These are phyloP conservation scores for Caenorhabditis briggsae DNA, from an alignment of 1,140 invertebrate species.

Conservation along the genomic window DNA sequence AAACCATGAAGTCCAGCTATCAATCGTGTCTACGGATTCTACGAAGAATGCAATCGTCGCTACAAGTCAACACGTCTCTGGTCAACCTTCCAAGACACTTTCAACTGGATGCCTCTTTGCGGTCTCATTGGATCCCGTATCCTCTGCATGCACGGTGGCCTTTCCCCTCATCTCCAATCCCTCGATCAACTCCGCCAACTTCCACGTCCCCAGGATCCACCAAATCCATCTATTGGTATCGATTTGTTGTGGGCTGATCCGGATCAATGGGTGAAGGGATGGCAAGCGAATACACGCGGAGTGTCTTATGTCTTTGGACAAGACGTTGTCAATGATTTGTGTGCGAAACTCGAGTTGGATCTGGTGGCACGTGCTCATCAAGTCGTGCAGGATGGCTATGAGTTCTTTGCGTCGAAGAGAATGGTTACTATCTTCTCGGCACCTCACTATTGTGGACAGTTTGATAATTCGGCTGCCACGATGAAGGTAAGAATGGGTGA, in stretches of 20 bases:
- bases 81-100: conserved; percentile 80
- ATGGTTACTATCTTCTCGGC: conserved; percentile 78
- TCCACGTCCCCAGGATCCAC: conserved; percentile 67
- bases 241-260: conserved; percentile 98
- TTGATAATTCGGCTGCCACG: conserved; percentile 64
- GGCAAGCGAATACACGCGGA: conserved; percentile 81
- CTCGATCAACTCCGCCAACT: conserved; percentile 79
- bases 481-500: conserved; percentile 52
- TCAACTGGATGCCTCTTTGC: conserved; percentile 79
- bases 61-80: conserved; percentile 80
- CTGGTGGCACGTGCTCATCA: conserved; percentile 62
- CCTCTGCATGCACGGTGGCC: conserved; percentile 87
- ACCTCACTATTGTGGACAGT: conserved; percentile 85
- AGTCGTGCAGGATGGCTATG: conserved; percentile 92
- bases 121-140: conserved; percentile 90
- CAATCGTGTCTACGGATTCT: conserved; percentile 82
- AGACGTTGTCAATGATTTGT: conserved; percentile 64
- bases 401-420: conserved; percentile 88
- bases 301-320: conserved; percentile 78
- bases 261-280: conserved; percentile 80
- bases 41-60: conserved; percentile 81
- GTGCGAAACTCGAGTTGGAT: conserved; percentile 61
- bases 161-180: conserved; percentile 84
- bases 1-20: conserved; percentile 80
- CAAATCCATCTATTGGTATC: conserved; percentile 71